Conservation (phyloP, 2,888 invertebrate species). For the Ommatoiulus sabulosus region DNA sequence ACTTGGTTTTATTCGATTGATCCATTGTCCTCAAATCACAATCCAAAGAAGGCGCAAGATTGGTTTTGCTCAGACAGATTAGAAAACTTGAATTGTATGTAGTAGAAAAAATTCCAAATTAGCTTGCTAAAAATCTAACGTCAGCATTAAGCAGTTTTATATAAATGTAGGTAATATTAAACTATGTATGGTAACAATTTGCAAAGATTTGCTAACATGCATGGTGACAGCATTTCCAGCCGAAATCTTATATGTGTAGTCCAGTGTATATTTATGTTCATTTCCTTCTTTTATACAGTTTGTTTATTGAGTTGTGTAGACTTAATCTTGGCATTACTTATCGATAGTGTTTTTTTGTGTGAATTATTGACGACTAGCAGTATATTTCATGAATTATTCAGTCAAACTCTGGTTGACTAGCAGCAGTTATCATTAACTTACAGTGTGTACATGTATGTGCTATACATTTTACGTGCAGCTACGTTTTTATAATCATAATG, state of each 20-base stretch:
- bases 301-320: background rate
- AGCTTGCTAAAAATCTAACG: background rate
- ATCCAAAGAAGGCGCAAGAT: too few relatives aligned
- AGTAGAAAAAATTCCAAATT: background rate
- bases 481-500: constrained; percentile 18
- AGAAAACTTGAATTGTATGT: too few relatives aligned
- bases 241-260: background rate
- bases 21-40: too few relatives aligned
- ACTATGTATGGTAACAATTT: background rate
- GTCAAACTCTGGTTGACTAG: background rate
- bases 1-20: too few relatives aligned
- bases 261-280: background rate
- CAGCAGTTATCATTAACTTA: background rate
- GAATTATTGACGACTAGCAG: background rate
- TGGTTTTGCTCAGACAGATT: too few relatives aligned
- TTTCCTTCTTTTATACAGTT: background rate
- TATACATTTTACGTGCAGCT: background rate
- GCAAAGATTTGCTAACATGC: background rate
- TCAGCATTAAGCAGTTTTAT: background rate
- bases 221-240: background rate
- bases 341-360: background rate
- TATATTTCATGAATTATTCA: constrained; percentile 5
- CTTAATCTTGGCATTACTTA: constrained; percentile 6
- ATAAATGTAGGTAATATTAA: background rate
- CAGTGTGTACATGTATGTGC: background rate